A percentile compares a stretch with the other conserved stretches of the same genome.
phyloP scores from a whole-genome alignment of 2,113 vertebrate genomes.

The Channa argus region DNA sequence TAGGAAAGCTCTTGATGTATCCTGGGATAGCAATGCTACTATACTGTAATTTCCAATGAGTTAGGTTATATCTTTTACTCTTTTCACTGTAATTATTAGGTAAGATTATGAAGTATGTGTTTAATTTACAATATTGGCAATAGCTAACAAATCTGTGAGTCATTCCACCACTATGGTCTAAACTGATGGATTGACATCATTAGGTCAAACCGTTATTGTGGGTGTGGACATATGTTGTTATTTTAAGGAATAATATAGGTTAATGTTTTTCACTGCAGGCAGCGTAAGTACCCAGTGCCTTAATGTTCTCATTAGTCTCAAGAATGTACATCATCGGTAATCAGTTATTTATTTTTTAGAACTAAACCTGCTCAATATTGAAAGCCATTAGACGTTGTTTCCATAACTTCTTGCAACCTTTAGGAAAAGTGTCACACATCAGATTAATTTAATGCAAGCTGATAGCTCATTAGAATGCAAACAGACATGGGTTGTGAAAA shows the following conservation, averaged over 20 bases:
- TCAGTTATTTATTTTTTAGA: slow-evolving; percentile 34
- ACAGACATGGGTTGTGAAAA: slow-evolving; percentile 55
- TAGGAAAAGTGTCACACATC: slow-evolving; percentile 64
- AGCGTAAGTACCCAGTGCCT: slow-evolving; percentile 9
- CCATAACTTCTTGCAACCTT: slow-evolving; percentile 69
- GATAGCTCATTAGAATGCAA: slow-evolving; percentile 79
- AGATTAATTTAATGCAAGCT: slow-evolving; percentile 72
- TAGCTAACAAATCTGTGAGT: too few relatives aligned
- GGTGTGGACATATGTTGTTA: background rate
- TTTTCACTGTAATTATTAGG: background rate
- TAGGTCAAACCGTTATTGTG: background rate
- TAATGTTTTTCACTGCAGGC: slow-evolving; percentile 17
- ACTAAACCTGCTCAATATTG: slow-evolving; percentile 65
- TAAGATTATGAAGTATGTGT: background rate
- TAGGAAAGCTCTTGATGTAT: too few relatives aligned
- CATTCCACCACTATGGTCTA: too few relatives aligned
- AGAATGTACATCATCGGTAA: slow-evolving; percentile 44
- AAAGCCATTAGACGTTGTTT: slow-evolving; percentile 38
- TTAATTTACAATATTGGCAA: background rate
- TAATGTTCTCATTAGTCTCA: slow-evolving; percentile 50
- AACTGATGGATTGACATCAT: too few relatives aligned
- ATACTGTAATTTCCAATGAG: too few relatives aligned
- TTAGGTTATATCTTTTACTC: too few relatives aligned
- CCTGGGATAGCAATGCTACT: too few relatives aligned
- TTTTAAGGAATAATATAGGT: slow-evolving; percentile 16